These are phyloP conservation scores for Keiferia lycopersicella DNA, from an alignment of 2,888 invertebrate genomes.

Conservation along the genomic window DNA sequence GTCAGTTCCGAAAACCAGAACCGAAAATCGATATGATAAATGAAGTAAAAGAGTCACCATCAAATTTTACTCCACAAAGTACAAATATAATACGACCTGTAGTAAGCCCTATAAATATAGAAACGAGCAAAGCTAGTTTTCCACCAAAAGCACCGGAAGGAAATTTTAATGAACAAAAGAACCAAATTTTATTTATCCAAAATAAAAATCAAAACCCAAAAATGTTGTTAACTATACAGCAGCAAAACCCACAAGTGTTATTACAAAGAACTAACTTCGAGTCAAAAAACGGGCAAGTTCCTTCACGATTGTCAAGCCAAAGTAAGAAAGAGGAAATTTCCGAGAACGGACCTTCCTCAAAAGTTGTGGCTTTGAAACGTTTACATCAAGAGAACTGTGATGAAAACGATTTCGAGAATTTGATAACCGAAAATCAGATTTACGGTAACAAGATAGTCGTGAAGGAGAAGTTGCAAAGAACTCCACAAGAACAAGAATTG, in stretches of 20 bases:
- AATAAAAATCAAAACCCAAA: conserved; percentile 65
- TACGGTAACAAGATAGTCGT: conserved; percentile 80
- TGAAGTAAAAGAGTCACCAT: conserved; percentile 46
- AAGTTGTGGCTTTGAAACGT: conserved; percentile 74
- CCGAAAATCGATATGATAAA: conserved; percentile 46
- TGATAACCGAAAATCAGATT: conserved; percentile 80
- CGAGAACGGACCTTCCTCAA: conserved; percentile 59
- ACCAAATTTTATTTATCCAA: conserved; percentile 68
- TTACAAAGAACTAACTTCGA: conserved; percentile 65
- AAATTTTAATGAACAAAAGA: conserved; percentile 60
- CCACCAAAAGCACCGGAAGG: conserved; percentile 58
- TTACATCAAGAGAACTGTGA: conserved; percentile 75
- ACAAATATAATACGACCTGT: conserved; percentile 28
- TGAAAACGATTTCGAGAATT: conserved; percentile 79
- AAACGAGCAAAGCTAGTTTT: conserved; percentile 53
- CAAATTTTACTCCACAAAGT: conserved; percentile 35
- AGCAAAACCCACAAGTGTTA: conserved; percentile 65
- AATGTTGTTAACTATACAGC: conserved; percentile 68
- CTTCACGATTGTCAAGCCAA: conserved; percentile 71
- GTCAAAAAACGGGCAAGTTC: conserved; percentile 76
- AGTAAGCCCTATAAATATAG: conserved; percentile 55
- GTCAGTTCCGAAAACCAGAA: conserved; percentile 56
- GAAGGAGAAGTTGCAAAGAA: conserved; percentile 76
- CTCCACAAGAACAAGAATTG: conserved; percentile 66
- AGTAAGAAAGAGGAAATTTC: conserved; percentile 66